Evolutionary conservation across 2,113 vertebrate species (phyloP).

Genomic region (Dolichallabes microphthalmus): DNA sequence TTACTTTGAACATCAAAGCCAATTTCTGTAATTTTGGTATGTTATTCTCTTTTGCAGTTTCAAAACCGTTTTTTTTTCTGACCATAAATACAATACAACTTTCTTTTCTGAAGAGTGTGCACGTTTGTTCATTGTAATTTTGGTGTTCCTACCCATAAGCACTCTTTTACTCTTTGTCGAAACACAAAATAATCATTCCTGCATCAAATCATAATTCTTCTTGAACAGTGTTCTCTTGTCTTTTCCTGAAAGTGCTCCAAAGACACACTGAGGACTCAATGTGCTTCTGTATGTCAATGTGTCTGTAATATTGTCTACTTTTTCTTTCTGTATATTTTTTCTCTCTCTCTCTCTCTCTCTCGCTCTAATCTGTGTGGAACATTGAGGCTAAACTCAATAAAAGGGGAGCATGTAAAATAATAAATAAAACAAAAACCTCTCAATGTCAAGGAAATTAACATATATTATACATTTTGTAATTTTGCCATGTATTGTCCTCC

Average conservation of each 20-base stretch:
- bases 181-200: no score
- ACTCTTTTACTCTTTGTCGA: background rate
- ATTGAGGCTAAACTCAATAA: constrained; percentile 68
- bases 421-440: constrained; percentile 63
- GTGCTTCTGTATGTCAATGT: background rate
- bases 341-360: constrained; percentile 29
- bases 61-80: constrained; percentile 24
- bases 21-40: constrained; percentile 16
- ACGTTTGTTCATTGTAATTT: constrained; percentile 16
- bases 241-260: constrained; percentile 19
- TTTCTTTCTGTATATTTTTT: constrained; percentile 2
- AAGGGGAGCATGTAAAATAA: constrained; percentile 67
- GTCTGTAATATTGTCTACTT: background rate
- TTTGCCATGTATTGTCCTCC: constrained; percentile 56
- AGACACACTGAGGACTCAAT: constrained; percentile 26
- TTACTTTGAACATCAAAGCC: constrained; percentile 62
- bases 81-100: background rate
- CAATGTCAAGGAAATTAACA: constrained; percentile 73
- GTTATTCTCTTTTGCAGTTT: constrained; percentile 42
- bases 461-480: constrained; percentile 70
- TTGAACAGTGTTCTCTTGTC: constrained; percentile 20
- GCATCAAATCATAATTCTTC: constrained; percentile 12
- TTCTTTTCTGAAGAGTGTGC: background rate
- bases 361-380: constrained; percentile 41
- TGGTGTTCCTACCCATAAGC: constrained; percentile 25